Percentiles rank a stretch among this genome's conserved stretches.
Evolutionary conservation across 1,140 invertebrate genomes (phyloP).

Genomic region (Drosophila mauritiana): DNA sequence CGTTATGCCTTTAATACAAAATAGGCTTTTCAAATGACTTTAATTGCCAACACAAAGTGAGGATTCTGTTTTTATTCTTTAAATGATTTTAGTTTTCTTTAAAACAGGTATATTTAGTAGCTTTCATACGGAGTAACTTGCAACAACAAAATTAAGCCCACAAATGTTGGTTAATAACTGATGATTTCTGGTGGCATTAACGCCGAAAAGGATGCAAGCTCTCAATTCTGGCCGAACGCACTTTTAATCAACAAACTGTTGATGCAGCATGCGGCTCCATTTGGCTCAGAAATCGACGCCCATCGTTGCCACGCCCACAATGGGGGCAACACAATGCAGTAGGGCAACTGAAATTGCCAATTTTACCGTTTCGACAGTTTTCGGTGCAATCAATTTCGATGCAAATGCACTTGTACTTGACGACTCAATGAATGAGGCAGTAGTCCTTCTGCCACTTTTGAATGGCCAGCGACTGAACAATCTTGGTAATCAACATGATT

Average conservation of each 20-base stretch:
- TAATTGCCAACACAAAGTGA: no score
- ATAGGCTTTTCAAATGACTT: no score
- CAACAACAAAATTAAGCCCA: no score
- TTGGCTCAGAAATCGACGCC: conserved; percentile 11
- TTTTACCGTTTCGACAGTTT: conserved; percentile 79
- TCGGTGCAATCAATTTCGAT: conserved; percentile 82
- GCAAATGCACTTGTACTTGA: conserved; percentile 83
- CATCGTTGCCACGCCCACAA: conserved; percentile 36
- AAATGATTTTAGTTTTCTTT: no score
- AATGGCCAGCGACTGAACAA: conserved; percentile 23
- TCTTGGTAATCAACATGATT: conserved; percentile 1
- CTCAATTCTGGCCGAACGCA: conserved; percentile 62
- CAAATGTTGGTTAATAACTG: not conserved
- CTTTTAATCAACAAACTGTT: conserved; percentile 82
- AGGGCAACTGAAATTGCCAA: conserved; percentile 66
- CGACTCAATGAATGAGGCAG: conserved; percentile 77
- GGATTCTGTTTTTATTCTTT: no score
- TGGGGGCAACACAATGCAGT: conserved; percentile 35
- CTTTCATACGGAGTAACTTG: no score
- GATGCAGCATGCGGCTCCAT: conserved; percentile 46
- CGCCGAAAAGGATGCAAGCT: conserved; percentile 27
- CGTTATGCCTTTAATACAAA: no score
- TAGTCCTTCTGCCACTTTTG: conserved; percentile 34
- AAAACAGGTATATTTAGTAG: no score
- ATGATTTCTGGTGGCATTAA: conserved; percentile 29